phyloP scores from a whole-genome alignment of 2,797 vertebrate genomes.

The Xerus rutilus region DNA sequence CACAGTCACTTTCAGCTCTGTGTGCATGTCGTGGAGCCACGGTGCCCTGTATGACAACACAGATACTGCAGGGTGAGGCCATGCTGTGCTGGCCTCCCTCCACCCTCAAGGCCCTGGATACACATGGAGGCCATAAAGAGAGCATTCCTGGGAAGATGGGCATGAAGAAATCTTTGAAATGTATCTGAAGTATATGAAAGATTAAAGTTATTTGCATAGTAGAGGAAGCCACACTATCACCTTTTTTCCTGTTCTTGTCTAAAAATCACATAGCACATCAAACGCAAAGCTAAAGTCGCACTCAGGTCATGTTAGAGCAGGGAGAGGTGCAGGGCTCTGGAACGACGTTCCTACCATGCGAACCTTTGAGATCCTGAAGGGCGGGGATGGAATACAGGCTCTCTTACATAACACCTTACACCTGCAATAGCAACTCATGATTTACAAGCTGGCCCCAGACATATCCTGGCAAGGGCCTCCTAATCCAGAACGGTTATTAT shows the following conservation, averaged over 20 bases:
- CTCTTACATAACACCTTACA: constrained; percentile 35
- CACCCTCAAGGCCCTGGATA: too few species aligned
- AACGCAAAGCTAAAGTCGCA: neutral
- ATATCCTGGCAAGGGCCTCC: neutral
- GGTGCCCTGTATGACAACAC: fast-evolving
- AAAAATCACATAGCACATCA: neutral
- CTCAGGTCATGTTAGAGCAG: neutral
- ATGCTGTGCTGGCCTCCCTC: too few species aligned
- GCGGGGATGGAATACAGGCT: neutral
- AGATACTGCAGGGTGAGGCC: neutral
- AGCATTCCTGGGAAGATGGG: neutral
- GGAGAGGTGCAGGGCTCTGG: neutral
- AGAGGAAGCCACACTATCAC: neutral
- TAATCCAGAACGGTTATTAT: constrained; percentile 12
- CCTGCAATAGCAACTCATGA: constrained; percentile 48
- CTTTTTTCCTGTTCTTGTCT: neutral
- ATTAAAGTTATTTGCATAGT: neutral
- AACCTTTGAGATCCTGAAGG: neutral
- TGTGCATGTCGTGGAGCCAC: neutral
- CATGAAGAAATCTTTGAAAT: neutral
- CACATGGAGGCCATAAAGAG: neutral
- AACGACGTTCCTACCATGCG: neutral
- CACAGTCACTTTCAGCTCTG: neutral
- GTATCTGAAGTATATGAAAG: neutral
- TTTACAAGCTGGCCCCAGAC: constrained; percentile 56